A percentile compares a stretch with the other conserved stretches of the same genome.
Conservation (phyloP, 2,888 invertebrate species). For the Napeogenes sylphis region DNA sequence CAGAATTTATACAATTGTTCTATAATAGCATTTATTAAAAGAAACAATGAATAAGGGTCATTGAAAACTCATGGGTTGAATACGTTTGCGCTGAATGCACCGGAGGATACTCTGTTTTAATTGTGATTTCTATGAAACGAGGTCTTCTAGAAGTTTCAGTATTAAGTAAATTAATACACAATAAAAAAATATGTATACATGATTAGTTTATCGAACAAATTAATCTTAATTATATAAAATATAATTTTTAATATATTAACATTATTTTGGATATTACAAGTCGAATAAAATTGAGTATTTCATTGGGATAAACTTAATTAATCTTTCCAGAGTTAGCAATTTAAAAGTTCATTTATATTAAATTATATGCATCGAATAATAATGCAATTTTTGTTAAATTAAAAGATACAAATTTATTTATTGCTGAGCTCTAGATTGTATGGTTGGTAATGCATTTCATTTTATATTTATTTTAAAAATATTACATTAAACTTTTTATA, state of each 20-base stretch:
- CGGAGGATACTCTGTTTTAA: constrained; percentile 6
- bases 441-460: too few species aligned
- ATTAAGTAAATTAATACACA: background rate
- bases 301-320: too few species aligned
- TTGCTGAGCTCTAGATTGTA: too few species aligned
- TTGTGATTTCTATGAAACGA: background rate
- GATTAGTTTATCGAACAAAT: background rate
- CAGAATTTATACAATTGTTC: constrained; percentile 2
- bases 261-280: too few species aligned
- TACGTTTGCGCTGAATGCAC: constrained; percentile 1
- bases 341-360: too few species aligned
- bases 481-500: too few species aligned
- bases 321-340: too few species aligned
- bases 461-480: too few species aligned
- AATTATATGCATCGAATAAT: too few species aligned
- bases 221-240: constrained; percentile 10
- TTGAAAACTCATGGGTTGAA: constrained; percentile 7
- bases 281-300: too few species aligned
- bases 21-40: constrained; percentile 3
- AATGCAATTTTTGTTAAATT: too few species aligned
- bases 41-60: constrained; percentile 5
- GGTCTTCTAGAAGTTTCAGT: background rate
- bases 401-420: too few species aligned
- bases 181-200: background rate
- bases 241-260: constrained; percentile 15